These are phyloP conservation scores for Masticophis lateralis DNA, from an alignment of 2,797 vertebrate genomes.

Conservation along the genomic window DNA sequence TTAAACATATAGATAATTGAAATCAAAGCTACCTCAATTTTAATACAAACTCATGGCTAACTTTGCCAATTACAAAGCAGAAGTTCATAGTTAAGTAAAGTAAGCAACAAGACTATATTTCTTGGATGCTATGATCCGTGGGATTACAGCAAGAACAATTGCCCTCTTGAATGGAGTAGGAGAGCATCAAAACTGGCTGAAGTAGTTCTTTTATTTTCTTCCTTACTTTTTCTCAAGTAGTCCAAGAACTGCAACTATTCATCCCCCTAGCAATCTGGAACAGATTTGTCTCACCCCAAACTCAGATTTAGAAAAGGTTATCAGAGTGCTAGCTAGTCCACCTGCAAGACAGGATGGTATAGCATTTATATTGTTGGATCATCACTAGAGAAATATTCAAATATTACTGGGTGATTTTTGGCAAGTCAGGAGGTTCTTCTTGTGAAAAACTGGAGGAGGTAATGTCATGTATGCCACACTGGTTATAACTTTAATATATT, in stretches of 20 bases:
- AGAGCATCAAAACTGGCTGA: background rate
- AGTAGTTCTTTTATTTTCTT: background rate
- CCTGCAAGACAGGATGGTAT: background rate
- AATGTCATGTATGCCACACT: background rate
- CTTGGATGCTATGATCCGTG: background rate
- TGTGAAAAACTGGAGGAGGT: background rate
- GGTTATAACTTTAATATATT: background rate
- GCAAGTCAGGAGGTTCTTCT: background rate
- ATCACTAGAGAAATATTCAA: background rate
- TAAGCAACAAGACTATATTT: background rate
- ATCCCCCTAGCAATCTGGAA: background rate
- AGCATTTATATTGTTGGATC: background rate
- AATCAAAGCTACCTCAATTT: background rate
- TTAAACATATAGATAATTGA: background rate
- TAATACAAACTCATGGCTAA: background rate
- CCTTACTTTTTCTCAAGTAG: background rate
- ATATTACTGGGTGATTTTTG: background rate
- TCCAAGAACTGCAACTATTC: background rate
- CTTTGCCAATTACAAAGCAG: background rate
- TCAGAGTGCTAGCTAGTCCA: background rate
- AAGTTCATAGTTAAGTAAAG: background rate
- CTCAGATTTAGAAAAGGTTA: background rate
- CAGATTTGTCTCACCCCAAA: background rate
- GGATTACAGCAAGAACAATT: background rate
- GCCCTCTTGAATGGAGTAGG: background rate